These are phyloP conservation scores for Leucoraja ocellata DNA, from an alignment of 2,797 vertebrate species.

Conservation along the genomic window DNA sequence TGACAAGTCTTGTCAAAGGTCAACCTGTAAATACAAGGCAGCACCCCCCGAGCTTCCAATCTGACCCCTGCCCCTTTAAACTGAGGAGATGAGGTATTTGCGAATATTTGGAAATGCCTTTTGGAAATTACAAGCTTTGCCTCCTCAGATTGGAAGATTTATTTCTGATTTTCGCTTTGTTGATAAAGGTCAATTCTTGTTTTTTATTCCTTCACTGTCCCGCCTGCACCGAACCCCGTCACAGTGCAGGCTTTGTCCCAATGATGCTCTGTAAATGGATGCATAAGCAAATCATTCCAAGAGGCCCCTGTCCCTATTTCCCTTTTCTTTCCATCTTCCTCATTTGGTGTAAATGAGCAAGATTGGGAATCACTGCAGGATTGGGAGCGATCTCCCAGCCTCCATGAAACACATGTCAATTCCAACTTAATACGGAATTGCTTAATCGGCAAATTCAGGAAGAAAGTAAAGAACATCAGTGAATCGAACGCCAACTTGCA, in stretches of 20 bases:
- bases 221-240: too few species aligned
- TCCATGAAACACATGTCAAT: not conserved
- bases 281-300: not conserved
- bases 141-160: not conserved
- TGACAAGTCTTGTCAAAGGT: slow-evolving; percentile 71
- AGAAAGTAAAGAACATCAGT: not conserved
- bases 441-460: not conserved
- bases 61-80: slow-evolving; percentile 41
- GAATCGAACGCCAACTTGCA: not conserved
- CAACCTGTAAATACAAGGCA: slow-evolving; percentile 67
- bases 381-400: not conserved
- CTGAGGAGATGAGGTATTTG: not conserved
- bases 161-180: not conserved
- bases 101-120: not conserved
- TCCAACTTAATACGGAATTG: not conserved
- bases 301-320: not conserved
- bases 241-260: too few species aligned
- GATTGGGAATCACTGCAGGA: not conserved
- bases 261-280: not conserved
- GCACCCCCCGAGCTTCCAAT: slow-evolving; percentile 51
- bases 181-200: not conserved
- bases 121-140: slow-evolving; percentile 6
- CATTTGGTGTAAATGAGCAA: not conserved
- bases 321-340: not conserved
- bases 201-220: not conserved